Evolutionary conservation across 2,113 vertebrate species (phyloP).

Genomic region (Dipodomys ordii): DNA sequence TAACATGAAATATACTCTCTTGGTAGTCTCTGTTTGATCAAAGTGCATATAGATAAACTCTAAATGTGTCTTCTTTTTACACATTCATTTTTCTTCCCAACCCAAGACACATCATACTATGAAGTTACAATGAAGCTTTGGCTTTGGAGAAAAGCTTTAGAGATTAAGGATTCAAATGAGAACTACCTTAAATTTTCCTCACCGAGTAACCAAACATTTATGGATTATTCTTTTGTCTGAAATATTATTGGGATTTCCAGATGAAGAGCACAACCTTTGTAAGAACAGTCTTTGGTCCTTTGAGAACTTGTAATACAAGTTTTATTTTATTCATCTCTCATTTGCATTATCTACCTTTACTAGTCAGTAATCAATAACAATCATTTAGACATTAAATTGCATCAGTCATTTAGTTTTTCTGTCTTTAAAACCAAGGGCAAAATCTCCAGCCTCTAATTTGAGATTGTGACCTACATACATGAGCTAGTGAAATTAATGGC

Average conservation of each 20-base stretch:
- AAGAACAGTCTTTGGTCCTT: not conserved
- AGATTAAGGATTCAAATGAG: not conserved
- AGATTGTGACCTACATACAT: not conserved
- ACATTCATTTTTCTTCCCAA: not conserved
- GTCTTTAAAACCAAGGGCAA: conserved; percentile 29
- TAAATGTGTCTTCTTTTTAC: conserved; percentile 8
- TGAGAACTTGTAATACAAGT: conserved; percentile 1
- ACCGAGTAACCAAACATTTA: conserved; percentile 12
- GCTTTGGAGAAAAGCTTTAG: conserved; percentile 25
- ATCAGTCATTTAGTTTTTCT: conserved; percentile 8
- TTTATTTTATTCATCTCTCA: conserved; percentile 50
- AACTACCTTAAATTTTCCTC: conserved; percentile 13
- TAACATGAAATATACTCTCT: conserved; percentile 13
- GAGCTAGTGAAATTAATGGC: conserved; percentile 8
- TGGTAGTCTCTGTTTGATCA: not conserved
- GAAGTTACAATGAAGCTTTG: conserved; percentile 8
- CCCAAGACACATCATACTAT: not conserved
- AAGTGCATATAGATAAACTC: not conserved
- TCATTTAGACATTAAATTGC: conserved; percentile 36
- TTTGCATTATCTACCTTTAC: conserved; percentile 41
- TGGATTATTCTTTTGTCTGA: conserved; percentile 37
- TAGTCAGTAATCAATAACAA: conserved; percentile 30
- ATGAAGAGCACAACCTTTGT: not conserved
- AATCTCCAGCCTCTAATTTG: not conserved
- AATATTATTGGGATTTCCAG: conserved; percentile 40